phyloP scores from a whole-genome alignment of 2,888 invertebrate species.

The Mayetiola destructor region DNA sequence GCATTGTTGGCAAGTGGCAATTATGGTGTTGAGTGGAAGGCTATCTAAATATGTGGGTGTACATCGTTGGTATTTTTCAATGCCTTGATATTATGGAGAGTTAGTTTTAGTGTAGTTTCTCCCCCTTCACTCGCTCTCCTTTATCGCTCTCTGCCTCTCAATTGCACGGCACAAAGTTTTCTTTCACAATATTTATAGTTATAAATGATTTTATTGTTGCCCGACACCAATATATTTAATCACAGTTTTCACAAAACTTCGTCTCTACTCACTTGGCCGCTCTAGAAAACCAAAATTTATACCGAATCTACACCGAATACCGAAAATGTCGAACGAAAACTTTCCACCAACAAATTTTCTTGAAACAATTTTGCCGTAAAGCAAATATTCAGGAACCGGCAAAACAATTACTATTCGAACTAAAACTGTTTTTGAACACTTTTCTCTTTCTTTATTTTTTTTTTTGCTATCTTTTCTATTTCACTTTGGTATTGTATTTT shows the following conservation, averaged over 20 bases:
- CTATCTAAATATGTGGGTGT: no score
- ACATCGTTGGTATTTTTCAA: no score
- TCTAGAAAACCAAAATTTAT: no score
- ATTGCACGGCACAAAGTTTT: conserved; percentile 6
- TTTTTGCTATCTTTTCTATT: neutral
- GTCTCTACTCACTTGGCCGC: no score
- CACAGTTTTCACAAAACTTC: conserved; percentile 6
- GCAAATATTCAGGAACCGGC: conserved; percentile 7
- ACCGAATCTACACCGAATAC: no score
- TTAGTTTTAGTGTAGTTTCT: no score
- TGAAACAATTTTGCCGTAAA: conserved; percentile 12
- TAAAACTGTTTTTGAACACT: neutral
- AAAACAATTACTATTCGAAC: conserved; percentile 1
- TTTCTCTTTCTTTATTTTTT: neutral
- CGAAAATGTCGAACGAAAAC: neutral
- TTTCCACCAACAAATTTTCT: neutral
- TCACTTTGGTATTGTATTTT: neutral
- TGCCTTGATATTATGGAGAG: no score
- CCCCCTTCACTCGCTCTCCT: no score
- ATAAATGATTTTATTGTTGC: conserved; percentile 8
- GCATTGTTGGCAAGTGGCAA: no score
- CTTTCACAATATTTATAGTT: conserved; percentile 12
- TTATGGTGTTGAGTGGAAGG: no score
- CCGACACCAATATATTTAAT: conserved; percentile 10
- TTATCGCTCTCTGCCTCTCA: no score